Conservation (phyloP, 2,797 vertebrate species). For the Thunnus albacares region DNA sequence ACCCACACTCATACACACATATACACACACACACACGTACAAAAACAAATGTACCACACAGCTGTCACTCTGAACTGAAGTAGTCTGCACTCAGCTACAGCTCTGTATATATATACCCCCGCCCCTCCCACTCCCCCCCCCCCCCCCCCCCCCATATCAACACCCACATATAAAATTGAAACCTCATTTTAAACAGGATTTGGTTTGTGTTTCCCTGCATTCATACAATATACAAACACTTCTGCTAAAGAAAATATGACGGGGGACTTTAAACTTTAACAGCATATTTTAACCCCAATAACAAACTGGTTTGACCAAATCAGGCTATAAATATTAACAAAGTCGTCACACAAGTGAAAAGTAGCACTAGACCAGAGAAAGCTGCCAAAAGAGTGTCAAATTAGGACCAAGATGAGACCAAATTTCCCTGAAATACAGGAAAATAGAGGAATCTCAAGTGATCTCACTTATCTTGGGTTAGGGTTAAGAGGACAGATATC, state of each 20-base stretch:
- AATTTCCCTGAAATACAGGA: background rate
- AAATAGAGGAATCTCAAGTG: background rate
- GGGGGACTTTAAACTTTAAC: background rate
- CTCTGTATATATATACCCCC: background rate
- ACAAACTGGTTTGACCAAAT: slow-evolving; percentile 1
- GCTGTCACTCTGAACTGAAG: slow-evolving; percentile 46
- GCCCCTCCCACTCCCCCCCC: too few species aligned
- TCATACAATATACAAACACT: background rate
- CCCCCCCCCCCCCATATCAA: background rate
- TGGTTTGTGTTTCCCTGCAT: background rate
- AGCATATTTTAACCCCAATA: background rate
- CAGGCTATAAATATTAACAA: background rate
- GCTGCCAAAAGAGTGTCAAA: background rate
- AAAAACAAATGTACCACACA: slow-evolving; percentile 35
- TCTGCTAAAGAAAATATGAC: background rate
- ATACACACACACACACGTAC: slow-evolving; percentile 12
- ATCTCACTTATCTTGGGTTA: background rate
- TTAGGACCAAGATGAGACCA: background rate
- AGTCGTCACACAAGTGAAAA: background rate
- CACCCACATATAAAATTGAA: slow-evolving; percentile 17
- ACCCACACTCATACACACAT: slow-evolving; percentile 18
- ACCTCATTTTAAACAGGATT: slow-evolving; percentile 3
- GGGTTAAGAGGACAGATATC: slow-evolving; percentile 2
- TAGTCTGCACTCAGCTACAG: background rate
- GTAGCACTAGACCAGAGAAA: background rate